A percentile compares a stretch with the other conserved stretches of the same genome.
phyloP scores from a whole-genome alignment of 2,113 vertebrate genomes.

The Cairina moschata region DNA sequence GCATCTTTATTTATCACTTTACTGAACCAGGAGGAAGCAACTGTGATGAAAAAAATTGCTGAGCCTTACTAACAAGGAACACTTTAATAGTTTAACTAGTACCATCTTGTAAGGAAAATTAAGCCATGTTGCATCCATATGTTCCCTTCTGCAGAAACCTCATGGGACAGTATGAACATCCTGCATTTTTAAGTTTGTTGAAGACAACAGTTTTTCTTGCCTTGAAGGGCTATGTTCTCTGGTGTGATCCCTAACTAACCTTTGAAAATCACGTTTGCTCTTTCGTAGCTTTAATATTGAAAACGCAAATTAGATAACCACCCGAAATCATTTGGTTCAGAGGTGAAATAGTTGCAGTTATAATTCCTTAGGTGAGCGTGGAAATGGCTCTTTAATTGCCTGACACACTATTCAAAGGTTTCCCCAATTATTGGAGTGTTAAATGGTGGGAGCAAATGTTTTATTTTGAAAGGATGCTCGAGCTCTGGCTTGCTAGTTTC shows the following conservation, averaged over 20 bases:
- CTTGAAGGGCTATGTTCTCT: conserved; percentile 80
- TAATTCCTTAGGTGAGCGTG: conserved; percentile 71
- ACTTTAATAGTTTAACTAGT: conserved; percentile 68
- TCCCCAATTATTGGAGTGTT: conserved; percentile 75
- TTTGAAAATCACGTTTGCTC: conserved; percentile 76
- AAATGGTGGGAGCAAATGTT: conserved; percentile 72
- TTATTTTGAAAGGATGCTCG: conserved; percentile 79
- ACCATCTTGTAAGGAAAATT: conserved; percentile 80
- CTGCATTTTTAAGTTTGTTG: conserved; percentile 74
- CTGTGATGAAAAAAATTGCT: conserved; percentile 70
- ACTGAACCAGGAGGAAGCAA: conserved; percentile 77
- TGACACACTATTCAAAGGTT: conserved; percentile 70
- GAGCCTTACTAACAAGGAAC: conserved; percentile 77
- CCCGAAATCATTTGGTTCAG: conserved; percentile 72
- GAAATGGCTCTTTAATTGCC: conserved; percentile 68
- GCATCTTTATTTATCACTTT: conserved; percentile 70
- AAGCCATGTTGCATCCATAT: conserved; percentile 83
- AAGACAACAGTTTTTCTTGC: conserved; percentile 73
- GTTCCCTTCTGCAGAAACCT: conserved; percentile 76
- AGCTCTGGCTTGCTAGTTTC: conserved; percentile 76
- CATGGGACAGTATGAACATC: conserved; percentile 69
- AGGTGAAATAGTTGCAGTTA: conserved; percentile 69
- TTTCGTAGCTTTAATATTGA: conserved; percentile 76
- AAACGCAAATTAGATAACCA: conserved; percentile 69
- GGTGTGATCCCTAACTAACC: conserved; percentile 74